These are phyloP conservation scores for Larimichthys polyactis DNA, from an alignment of 2,113 vertebrate species.

Conservation along the genomic window DNA sequence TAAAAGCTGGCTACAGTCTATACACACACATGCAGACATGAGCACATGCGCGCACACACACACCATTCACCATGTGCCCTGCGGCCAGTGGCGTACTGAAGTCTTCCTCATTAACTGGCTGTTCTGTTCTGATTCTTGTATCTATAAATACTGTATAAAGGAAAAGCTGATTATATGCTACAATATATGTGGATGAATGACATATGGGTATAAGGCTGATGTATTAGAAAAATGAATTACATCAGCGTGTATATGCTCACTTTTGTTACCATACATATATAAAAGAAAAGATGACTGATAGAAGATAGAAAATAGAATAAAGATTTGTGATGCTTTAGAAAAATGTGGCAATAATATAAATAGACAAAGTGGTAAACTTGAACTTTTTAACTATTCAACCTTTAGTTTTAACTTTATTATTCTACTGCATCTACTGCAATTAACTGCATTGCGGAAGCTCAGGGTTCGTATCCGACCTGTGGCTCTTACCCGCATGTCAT, in stretches of 20 bases:
- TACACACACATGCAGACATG: conserved; percentile 42
- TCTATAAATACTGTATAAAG: conserved; percentile 71
- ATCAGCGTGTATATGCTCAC: background rate
- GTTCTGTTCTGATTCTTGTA: conserved; percentile 58
- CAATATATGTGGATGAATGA: conserved; percentile 17
- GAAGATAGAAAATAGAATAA: background rate
- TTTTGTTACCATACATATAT: background rate
- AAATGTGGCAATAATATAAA: conserved; percentile 23
- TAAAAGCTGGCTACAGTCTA: conserved; percentile 77
- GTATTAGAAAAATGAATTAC: background rate
- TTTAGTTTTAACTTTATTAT: conserved; percentile 34
- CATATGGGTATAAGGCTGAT: background rate
- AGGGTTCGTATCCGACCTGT: no score
- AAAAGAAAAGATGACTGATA: background rate
- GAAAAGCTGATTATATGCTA: conserved; percentile 45
- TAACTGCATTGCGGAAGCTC: background rate
- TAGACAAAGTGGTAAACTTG: background rate
- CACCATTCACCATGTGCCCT: conserved; percentile 57
- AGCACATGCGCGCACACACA: conserved; percentile 15
- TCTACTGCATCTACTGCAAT: background rate
- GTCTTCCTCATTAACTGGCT: conserved; percentile 76
- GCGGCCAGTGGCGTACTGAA: conserved; percentile 70
- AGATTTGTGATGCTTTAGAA: background rate
- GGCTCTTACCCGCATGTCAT: no score
- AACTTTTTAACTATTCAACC: background rate